Evolutionary conservation across 1,140 invertebrate genomes (phyloP), one percentile per base, ranked within the genome.

Genomic region (Lepidurus packardi): DNA sequence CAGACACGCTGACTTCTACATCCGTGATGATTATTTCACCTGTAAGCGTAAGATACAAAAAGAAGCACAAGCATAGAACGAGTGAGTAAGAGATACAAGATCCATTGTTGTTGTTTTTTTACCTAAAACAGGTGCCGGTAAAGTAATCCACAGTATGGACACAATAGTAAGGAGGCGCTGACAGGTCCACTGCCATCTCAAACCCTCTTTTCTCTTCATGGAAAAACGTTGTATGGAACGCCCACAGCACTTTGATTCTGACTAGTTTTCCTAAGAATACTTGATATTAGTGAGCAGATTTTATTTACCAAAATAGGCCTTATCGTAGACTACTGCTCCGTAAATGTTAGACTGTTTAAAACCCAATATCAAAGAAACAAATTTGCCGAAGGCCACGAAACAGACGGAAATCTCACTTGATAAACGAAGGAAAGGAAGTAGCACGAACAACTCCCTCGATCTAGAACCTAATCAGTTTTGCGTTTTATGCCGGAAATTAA

Each of bases 401-500:
- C 34, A 34, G 34, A 34, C 34, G 3, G 34, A 34, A 34, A 34
- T 65, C 21, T 65, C 21, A 65, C 53, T 65, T 65, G 53, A 13
- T 65, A 65, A 16, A 16, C 53, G 53, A 9, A 65, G 9, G 8
- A 16, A 65, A 65, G 53, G 53, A 65, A 65, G 53, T 65, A 65
- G 9, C 53, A 65, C 16, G 53, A 65, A 65, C 53, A 21, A 16
- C 8, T 16, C 21, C 13, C 53, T 65, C 21, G 53, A 65, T 65
- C 21, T 65, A 65, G 21, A 21, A 7, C 53, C 53, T 65, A 65
- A 65, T 65, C 53, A 65, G 53, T 65, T 65, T 65, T 16, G 53
- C 53, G 53, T 65, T 65, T 65, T 65, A 7, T n/a, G 53, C 7
- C 53, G 53, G 53, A 65, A 65, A 65, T 65, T 65, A 65, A 65